A percentile compares a stretch with the other conserved stretches of the same genome.
Evolutionary conservation across 1,140 invertebrate genomes (phyloP).

Genomic region (Drosophila santomea): DNA sequence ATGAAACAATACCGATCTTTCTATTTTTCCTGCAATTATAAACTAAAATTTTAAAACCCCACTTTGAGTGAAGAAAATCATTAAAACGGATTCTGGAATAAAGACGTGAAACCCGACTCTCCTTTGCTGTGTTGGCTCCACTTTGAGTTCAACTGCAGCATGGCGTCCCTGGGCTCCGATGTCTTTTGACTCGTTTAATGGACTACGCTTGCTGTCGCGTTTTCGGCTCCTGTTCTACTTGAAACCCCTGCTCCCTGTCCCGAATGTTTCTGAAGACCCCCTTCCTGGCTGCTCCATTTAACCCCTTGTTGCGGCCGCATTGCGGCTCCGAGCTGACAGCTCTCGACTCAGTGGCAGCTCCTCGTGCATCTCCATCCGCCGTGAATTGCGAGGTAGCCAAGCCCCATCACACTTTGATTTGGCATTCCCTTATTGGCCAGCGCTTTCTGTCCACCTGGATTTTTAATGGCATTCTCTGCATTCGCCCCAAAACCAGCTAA

Average conservation of each 20-base stretch:
- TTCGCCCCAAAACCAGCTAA: slow-evolving; percentile 17
- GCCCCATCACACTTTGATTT: slow-evolving; percentile 73
- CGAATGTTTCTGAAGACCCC: not conserved
- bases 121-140: slow-evolving; percentile 37
- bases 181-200: slow-evolving; percentile 79
- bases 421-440: slow-evolving; percentile 67
- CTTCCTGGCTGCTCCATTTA: not conserved
- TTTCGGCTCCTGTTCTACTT: slow-evolving; percentile 3
- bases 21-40: no score
- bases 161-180: slow-evolving; percentile 35
- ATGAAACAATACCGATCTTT: no score
- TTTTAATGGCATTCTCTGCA: slow-evolving; percentile 63
- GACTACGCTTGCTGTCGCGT: slow-evolving; percentile 41
- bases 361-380: slow-evolving; percentile 4
- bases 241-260: slow-evolving; percentile 2
- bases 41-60: not conserved
- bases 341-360: slow-evolving; percentile 41
- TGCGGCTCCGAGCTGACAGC: slow-evolving; percentile 52
- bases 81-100: not conserved
- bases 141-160: slow-evolving; percentile 29
- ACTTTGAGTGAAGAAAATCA: not conserved
- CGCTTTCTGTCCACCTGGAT: slow-evolving; percentile 45
- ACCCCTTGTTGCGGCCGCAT: slow-evolving; percentile 58
- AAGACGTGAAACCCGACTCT: slow-evolving; percentile 40
- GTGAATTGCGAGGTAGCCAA: slow-evolving; percentile 20